Conservation (phyloP, 1,140 invertebrate genomes). For the Phthorimaea operculella region DNA sequence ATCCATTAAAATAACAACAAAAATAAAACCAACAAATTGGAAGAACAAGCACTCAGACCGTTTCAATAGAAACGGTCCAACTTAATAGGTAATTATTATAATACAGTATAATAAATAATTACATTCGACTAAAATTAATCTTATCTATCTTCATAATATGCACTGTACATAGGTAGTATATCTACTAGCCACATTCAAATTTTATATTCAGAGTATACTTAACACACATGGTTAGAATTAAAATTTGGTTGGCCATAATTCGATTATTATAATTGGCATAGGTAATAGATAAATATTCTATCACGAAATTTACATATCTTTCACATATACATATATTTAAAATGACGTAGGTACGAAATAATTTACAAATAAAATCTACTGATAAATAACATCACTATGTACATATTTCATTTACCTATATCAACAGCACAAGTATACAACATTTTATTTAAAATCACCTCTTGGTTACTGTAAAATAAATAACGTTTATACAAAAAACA, state of each 20-base stretch:
- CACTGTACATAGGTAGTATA: conserved; percentile 2
- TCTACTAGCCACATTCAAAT: no score
- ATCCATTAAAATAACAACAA: no score
- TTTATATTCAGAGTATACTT: no score
- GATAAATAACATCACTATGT: conserved; percentile 53
- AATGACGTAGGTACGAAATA: conserved; percentile 13
- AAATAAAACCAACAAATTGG: conserved; percentile 11
- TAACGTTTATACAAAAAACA: conserved; percentile 11
- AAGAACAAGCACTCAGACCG: conserved; percentile 26
- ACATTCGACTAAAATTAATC: neutral
- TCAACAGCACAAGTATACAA: conserved; percentile 16
- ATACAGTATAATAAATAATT: no score
- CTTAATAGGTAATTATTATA: no score
- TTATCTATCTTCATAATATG: conserved; percentile 22
- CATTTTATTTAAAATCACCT: conserved; percentile 17
- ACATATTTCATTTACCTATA: conserved; percentile 29
- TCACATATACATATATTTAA: neutral
- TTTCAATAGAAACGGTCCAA: conserved; percentile 18
- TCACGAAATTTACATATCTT: neutral
- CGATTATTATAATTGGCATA: no score
- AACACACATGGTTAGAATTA: no score
- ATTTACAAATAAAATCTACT: conserved; percentile 34
- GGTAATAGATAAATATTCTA: neutral
- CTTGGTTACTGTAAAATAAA: conserved; percentile 20
- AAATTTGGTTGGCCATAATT: no score